Base-by-base conservation (phyloP, 2,888 invertebrate genomes). In the Megaustenia siamemsis region DNA sequence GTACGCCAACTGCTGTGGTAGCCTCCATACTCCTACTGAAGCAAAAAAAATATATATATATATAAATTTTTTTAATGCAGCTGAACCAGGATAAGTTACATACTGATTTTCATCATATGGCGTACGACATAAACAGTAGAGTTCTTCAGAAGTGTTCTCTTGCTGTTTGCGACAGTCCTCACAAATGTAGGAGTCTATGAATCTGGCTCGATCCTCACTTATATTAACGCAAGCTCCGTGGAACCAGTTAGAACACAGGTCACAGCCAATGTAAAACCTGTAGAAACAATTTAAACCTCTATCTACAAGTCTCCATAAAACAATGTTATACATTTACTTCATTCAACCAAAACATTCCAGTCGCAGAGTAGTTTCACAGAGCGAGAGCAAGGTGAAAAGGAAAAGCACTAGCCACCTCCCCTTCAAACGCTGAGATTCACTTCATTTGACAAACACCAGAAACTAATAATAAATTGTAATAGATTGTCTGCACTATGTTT, bases 241-340 rank as follows among this genome's bases (percentile, higher is more conserved):
- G 95, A 98, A 99, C 99, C 99, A 99, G 94, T 98, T 98, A 92
- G 97, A 97, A 94, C 99, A 99, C 92, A 98, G 95, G 95, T 99
- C 98, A 95, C 99, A 99, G 86, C 98, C 98, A 88, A 99, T 97
- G 94, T 99, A 99, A 94, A 99, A 99, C 94, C 97, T 97, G 89
- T 15, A 63, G 71, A 40, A 71, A 71, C 71, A 71, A 43, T 71
- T 40, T 45, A 45, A 69, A 69, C 24, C 21, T 21, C 8, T 12
- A 24, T 38, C 69, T 35, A 35, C 53, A 73, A 28, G 60, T 49
- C 24, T 28, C 15, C 66, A 66, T 60, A 45, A 0, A 49, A 80
- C 15, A 68, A 66, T 18, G 28, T 6, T 28, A 49, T 8, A 10
- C 8, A 73, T 28, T 73, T n/a, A 73, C 45, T 73, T 18, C 32